Base-by-base conservation (phyloP, 2,888 invertebrate genomes). In the Spatulosminthurus flaviceps region DNA sequence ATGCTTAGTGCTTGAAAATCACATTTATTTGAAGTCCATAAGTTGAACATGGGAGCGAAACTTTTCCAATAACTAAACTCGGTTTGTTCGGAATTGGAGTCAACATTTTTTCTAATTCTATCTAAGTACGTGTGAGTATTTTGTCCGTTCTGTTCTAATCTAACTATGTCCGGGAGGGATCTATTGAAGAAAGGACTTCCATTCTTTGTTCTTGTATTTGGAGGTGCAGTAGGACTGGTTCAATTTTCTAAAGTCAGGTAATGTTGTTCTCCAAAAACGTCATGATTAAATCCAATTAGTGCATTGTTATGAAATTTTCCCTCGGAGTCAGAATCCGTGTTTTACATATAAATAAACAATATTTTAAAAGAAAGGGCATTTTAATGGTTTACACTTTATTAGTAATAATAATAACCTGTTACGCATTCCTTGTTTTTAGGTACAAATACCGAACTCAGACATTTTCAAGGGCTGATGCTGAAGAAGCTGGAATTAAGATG, bases 191-290 rank as follows among this genome's bases (percentile, higher is more conserved):
- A 91, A 88, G 94, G 93, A 9, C 78, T 93, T 43, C 95, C 95
- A 5, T 94, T 94, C 87, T 86, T 94, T 26, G 81, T 92, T 73
- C 89, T 94, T 81, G 88, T 94, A 24, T 88, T 94, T 77, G 93
- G 93, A 61, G 94, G 94, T 74, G 94, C 94, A 0, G 92, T 94
- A 87, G 93, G 92, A 4, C 87, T 95, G 41, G 90, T 89, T 85
- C 91, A 94, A 88, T 95, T 95, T 89, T 90, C 94, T 5, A 89
- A 91, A 87, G 87, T 95, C 82, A 92, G 92, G 93, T 93, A 89
- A 51, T 4, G 5, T 7, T 34, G 4, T 34, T 34, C 34, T n/a
- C 34, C 34, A 9, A 34, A 4, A 51, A 51, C 16, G 1, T 24
- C 19, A 22, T 13, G 43, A 51, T 43, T 24, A 13, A 41, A 42